Evolutionary conservation across 2,797 vertebrate genomes (phyloP), one percentile per base, ranked within the genome.

Genomic region (Sphenopsis melanotis): DNA sequence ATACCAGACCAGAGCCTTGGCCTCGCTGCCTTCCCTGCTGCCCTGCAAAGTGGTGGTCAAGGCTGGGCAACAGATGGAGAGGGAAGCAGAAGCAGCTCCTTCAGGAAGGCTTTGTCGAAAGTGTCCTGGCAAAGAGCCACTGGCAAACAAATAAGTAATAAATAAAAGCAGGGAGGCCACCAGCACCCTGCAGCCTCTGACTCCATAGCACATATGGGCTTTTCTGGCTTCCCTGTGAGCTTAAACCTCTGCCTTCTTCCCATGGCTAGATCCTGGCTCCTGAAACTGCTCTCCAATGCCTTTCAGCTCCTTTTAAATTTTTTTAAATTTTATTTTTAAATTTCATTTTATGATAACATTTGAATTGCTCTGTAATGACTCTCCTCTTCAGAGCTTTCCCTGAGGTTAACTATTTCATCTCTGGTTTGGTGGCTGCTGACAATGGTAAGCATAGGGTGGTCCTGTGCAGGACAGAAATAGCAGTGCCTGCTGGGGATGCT

Each of bases 111-210:
- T 94, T 86, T 94, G 60, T 78, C 26, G 10, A 63, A 78, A 81
- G 42, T 88, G 76, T 66, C 44, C 87, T 95, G 92, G 91, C 89
- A 10, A 75, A 81, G 71, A 87, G 71, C 84, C 84, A 36, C 4
- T 87, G 93, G 75, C 93, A 94, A 92, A 85, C 72, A 91, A 92
- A 68, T 80, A 90, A 42, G 53, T 78, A 94, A 89, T 87, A 95
- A 95, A 91, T 93, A 91, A 80, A 93, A 91, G 49, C 68, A 80
- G 22, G 15, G 87, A 94, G 53, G 75, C 68, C 1, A 3, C 71
- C 1, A 17, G 82, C 57, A 87, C 66, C 79, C 79, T 90, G 65
- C 76, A 79, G 84, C 78, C 84, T 91, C 76, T 89, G 84, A 89
- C 36, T 91, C 69, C 19, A 5, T 68, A 83, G 82, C 72, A 55